A percentile compares a stretch with the other conserved stretches of the same genome.
Conservation (phyloP, 2,888 invertebrate genomes). For the Cheilosia urbana region DNA sequence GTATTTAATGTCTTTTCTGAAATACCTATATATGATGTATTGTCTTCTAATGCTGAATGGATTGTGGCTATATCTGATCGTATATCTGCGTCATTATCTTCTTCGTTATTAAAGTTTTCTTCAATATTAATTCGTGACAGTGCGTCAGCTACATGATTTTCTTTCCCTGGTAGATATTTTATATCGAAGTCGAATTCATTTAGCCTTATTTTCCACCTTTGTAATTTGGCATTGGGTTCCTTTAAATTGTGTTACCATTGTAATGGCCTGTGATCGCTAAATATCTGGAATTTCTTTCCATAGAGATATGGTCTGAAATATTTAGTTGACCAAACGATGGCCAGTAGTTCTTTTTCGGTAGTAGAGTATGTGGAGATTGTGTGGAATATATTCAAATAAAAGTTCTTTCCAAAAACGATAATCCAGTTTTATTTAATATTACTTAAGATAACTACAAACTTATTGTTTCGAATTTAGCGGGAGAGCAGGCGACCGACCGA, state of each 20-base stretch:
- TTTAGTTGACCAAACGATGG: slow-evolving; percentile 55
- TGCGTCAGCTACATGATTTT: slow-evolving; percentile 55
- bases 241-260: too few species aligned
- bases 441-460: too few species aligned
- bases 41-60: slow-evolving; percentile 36
- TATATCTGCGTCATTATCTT: slow-evolving; percentile 2
- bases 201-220: neutral
- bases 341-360: slow-evolving; percentile 37
- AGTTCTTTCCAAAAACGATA: too few species aligned
- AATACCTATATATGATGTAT: slow-evolving; percentile 18
- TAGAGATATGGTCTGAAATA: slow-evolving; percentile 35
- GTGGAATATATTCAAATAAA: too few species aligned
- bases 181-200: slow-evolving; percentile 59
- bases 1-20: slow-evolving; percentile 21
- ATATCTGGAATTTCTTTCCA: slow-evolving; percentile 52
- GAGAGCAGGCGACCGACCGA: too few species aligned
- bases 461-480: too few species aligned
- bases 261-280: slow-evolving; percentile 52
- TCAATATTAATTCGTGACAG: slow-evolving; percentile 38
- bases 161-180: slow-evolving; percentile 44
- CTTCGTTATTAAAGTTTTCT: slow-evolving; percentile 19
- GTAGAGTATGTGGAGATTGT: too few species aligned
- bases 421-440: too few species aligned
- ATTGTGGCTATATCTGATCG: slow-evolving; percentile 32
- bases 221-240: too few species aligned